phyloP scores from a whole-genome alignment of 2,113 vertebrate genomes.

The Syrmaticus mikado region DNA sequence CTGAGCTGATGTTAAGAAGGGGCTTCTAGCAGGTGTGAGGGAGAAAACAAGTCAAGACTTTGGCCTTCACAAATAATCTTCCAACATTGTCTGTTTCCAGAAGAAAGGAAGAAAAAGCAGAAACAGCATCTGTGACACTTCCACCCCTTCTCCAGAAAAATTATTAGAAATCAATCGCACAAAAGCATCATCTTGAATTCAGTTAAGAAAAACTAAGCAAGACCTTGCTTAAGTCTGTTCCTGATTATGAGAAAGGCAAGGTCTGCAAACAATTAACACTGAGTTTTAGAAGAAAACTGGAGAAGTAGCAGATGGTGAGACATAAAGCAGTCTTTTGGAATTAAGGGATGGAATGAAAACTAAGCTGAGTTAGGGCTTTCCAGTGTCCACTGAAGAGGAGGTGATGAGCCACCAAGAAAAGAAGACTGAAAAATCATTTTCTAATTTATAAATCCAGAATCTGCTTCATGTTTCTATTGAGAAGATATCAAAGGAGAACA shows the following conservation, averaged over 20 bases:
- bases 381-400: not conserved
- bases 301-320: not conserved
- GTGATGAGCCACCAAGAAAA: not conserved
- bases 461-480: conserved; percentile 48
- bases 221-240: not conserved
- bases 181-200: not conserved
- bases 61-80: not conserved
- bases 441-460: conserved; percentile 3
- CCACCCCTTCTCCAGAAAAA: not conserved
- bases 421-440: not conserved
- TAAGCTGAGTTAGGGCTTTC: not conserved
- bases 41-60: not conserved
- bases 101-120: not conserved
- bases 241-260: not conserved
- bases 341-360: conserved; percentile 14
- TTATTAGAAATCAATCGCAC: not conserved
- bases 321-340: not conserved
- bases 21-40: not conserved
- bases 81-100: not conserved
- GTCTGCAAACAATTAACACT: not conserved
- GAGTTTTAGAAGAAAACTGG: conserved; percentile 4
- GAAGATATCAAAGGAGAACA: conserved; percentile 34
- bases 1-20: conserved; percentile 6
- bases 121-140: not conserved
- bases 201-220: not conserved